Evolutionary conservation across 2,113 vertebrate species (phyloP).

Genomic region (Hypomesus transpacificus): DNA sequence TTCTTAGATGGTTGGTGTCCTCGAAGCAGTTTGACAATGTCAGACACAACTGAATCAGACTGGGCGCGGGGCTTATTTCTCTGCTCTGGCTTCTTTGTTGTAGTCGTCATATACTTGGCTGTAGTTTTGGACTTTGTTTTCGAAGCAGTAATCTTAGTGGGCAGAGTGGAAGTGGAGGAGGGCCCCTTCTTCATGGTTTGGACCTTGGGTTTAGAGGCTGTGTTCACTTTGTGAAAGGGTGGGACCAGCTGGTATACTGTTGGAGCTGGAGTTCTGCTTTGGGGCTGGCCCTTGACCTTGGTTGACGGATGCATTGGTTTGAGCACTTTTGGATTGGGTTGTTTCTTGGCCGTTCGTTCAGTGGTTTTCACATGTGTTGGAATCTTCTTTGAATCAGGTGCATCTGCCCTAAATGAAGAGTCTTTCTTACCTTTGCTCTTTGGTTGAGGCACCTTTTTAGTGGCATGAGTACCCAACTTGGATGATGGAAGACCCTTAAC

Average conservation of each 20-base stretch:
- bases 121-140: conserved; percentile 20
- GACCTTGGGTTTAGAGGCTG: neutral
- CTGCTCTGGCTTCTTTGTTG: conserved; percentile 25
- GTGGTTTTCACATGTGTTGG: conserved; percentile 4
- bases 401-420: conserved; percentile 38
- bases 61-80: conserved; percentile 36
- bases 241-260: conserved; percentile 22
- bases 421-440: conserved; percentile 14
- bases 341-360: conserved; percentile 24
- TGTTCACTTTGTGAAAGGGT: conserved; percentile 14
- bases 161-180: conserved; percentile 9
- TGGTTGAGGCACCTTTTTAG: conserved; percentile 13
- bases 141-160: conserved; percentile 24
- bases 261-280: conserved; percentile 5
- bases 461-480: conserved; percentile 26
- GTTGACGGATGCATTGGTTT: conserved; percentile 5
- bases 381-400: conserved; percentile 26
- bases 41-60: conserved; percentile 38
- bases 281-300: conserved; percentile 20
- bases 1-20: conserved; percentile 36
- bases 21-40: conserved; percentile 58
- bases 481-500: conserved; percentile 22
- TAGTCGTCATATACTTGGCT: conserved; percentile 9
- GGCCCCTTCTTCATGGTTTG: neutral
- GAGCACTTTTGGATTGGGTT: neutral